These are phyloP conservation scores for Aphidoletes aphidimyza DNA, from an alignment of 2,888 invertebrate species.

Conservation along the genomic window DNA sequence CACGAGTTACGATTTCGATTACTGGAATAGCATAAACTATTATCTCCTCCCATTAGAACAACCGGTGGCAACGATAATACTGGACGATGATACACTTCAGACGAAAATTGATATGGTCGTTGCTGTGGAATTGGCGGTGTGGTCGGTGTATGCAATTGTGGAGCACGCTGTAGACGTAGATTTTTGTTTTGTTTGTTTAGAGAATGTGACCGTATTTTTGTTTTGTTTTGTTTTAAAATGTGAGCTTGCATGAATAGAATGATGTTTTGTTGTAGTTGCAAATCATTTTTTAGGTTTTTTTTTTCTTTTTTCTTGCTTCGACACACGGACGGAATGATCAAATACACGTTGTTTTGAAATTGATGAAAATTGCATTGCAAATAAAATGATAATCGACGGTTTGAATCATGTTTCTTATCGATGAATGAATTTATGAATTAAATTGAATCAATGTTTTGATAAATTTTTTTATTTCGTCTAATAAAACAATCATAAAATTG, in stretches of 20 bases:
- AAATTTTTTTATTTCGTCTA: background rate
- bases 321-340: no score
- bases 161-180: conserved; percentile 11
- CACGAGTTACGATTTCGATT: conserved; percentile 70
- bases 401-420: background rate
- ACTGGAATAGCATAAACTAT: conserved; percentile 69
- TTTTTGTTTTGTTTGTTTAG: background rate
- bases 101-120: conserved; percentile 57
- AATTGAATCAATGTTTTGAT: background rate
- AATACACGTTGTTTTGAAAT: no score
- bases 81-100: conserved; percentile 64
- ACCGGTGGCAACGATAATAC: conserved; percentile 68
- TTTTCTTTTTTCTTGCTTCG: background rate
- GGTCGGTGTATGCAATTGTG: conserved; percentile 39
- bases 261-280: background rate
- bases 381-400: no score
- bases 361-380: no score
- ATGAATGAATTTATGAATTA: background rate
- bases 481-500: background rate
- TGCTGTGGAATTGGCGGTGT: conserved; percentile 59
- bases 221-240: background rate
- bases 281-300: background rate
- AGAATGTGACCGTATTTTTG: background rate
- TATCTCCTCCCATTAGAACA: conserved; percentile 69
- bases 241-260: no score